phyloP scores from a whole-genome alignment of 2,797 vertebrate species.

The Pseudochirops corinnae region DNA sequence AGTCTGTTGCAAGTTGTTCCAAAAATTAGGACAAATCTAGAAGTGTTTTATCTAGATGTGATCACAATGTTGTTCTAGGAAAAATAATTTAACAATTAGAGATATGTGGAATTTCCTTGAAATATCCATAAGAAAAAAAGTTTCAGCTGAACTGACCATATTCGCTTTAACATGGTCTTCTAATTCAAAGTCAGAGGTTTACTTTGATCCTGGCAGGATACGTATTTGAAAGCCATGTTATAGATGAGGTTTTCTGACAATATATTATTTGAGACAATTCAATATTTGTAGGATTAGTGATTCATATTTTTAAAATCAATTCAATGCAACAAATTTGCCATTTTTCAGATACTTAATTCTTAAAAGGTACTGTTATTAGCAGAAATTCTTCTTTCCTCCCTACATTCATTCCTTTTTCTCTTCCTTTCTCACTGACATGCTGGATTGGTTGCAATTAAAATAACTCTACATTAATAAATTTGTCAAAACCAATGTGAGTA shows the following conservation, averaged over 20 bases:
- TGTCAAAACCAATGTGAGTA: background rate
- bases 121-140: constrained; percentile 3
- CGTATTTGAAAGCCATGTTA: background rate
- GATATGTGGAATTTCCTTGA: background rate
- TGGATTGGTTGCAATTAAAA: background rate
- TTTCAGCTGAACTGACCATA: background rate
- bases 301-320: constrained; percentile 42
- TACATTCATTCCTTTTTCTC: background rate
- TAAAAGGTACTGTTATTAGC: background rate
- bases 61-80: background rate
- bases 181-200: background rate
- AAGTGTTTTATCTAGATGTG: background rate
- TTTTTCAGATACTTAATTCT: background rate
- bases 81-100: constrained; percentile 5
- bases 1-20: background rate
- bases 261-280: background rate
- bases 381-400: background rate
- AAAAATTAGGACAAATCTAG: constrained; percentile 36
- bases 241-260: background rate
- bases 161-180: background rate
- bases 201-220: background rate
- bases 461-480: background rate
- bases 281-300: constrained; percentile 7
- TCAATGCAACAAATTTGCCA: constrained; percentile 13
- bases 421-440: background rate